phyloP scores from a whole-genome alignment of 2,797 vertebrate species.

The Dromococcyx pavoninus region DNA sequence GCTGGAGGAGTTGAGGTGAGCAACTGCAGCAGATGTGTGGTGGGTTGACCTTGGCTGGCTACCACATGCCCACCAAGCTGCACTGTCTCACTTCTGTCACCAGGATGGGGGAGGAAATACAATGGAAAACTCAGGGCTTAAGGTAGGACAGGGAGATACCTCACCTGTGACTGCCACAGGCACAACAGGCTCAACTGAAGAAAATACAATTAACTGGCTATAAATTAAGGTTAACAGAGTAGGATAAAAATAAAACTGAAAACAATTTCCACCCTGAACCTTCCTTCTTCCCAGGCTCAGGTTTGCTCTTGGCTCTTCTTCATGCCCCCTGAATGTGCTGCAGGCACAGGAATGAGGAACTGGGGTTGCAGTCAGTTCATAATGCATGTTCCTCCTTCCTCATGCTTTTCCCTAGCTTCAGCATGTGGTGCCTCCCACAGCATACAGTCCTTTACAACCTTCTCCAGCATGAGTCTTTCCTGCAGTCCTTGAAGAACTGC shows the following conservation, averaged over 20 bases:
- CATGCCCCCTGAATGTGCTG: fast-evolving
- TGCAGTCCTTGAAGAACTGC: neutral
- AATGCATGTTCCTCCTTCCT: neutral
- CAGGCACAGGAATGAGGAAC: neutral
- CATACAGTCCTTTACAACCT: neutral
- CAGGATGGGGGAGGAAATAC: neutral
- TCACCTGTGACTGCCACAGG: neutral
- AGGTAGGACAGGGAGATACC: neutral
- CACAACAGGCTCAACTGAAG: neutral
- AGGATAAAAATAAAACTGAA: neutral
- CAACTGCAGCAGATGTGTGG: neutral
- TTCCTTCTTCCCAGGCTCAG: neutral
- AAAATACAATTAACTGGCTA: neutral
- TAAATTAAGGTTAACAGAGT: neutral
- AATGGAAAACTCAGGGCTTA: neutral
- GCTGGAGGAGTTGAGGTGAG: neutral
- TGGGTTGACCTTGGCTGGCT: neutral
- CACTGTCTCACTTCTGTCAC: neutral
- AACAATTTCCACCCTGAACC: neutral
- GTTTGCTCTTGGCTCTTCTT: neutral
- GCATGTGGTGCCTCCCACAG: neutral
- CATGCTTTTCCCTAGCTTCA: neutral
- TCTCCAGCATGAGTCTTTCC: neutral
- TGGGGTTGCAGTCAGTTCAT: neutral
- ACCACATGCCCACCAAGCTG: neutral